A percentile compares a stretch with the other conserved stretches of the same genome.
These are phyloP conservation scores for Entomyzon cyanotis DNA, from an alignment of 2,113 vertebrate genomes.

Conservation along the genomic window DNA sequence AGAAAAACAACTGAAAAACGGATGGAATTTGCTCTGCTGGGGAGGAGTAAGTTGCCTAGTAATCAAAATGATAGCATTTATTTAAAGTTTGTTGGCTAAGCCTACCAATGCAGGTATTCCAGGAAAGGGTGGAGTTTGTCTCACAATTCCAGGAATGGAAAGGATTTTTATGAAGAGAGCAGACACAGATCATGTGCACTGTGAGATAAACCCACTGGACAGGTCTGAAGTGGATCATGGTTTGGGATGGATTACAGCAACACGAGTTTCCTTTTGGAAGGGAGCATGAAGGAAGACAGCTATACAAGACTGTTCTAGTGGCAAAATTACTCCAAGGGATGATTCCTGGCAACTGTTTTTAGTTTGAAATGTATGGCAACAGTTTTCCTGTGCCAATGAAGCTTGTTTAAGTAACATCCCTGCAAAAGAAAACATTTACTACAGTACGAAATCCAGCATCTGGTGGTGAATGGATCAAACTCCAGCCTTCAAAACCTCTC, in stretches of 20 bases:
- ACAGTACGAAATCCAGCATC: background rate
- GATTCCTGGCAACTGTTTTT: background rate
- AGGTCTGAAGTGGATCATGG: background rate
- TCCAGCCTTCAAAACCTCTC: background rate
- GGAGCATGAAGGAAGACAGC: background rate
- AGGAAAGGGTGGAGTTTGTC: background rate
- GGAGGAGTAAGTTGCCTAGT: background rate
- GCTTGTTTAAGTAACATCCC: background rate
- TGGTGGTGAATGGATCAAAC: background rate
- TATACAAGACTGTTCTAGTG: background rate
- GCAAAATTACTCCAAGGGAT: background rate
- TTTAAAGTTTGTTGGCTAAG: background rate
- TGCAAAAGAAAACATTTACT: background rate
- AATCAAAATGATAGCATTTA: background rate
- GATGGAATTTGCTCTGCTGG: background rate
- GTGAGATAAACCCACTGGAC: background rate
- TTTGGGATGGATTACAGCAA: background rate
- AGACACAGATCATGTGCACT: background rate
- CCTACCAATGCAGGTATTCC: constrained; percentile 26
- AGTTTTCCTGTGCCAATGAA: background rate
- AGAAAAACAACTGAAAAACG: background rate
- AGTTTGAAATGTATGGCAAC: background rate
- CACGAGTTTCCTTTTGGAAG: background rate
- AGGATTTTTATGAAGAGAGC: background rate
- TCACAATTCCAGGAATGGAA: background rate